Evolutionary conservation across 2,888 invertebrate species (phyloP), one percentile per base, ranked within the genome.

Genomic region (Leptinotarsa juncta): DNA sequence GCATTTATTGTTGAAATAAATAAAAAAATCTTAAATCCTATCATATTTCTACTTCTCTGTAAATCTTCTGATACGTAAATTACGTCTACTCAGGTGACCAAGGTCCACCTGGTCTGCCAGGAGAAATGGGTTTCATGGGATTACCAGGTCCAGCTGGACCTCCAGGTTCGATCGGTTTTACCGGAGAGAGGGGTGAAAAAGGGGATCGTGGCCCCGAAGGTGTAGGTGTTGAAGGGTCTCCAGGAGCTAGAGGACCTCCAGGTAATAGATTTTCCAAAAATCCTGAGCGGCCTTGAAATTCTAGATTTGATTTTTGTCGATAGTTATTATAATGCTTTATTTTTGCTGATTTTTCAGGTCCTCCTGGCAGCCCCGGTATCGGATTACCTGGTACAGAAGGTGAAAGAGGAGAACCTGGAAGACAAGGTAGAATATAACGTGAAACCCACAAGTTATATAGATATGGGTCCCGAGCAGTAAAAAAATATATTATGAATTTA

Each of bases 171-270:
- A 87, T 88, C 1, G 95, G 95, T 1, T 84, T 88, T 0, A 84
- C 89, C 7, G 94, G 95, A 1, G 92, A 92, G 80, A 90, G 91
- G 78, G 95, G 95, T 0, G 93, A 93, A 74, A 94, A 93, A 83
- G 96, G 96, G 0, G 94, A 94, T 20, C 88, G 92, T 80, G 93
- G 91, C 49, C 88, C 90, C 0, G 92, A 94, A 83, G 96, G 96
- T 0, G 88, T 93, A 4, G 95, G 96, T 0, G 83, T 92, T 18
- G 94, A 94, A 82, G 96, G 96, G 0, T 91, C 92, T 1, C 90
- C 91, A 70, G 96, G 96, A 3, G 91, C 91, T 0, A 89, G 91
- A 78, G 96, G 96, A 62, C 83, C 89, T 72, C 90, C 91, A 87
- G 94, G 94, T 93, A 87, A 82, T 55, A n/a, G 48, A 14, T 57